Evolutionary conservation across 2,797 vertebrate species (phyloP), one percentile per base, ranked within the genome.

Genomic region (Danio kyathit): DNA sequence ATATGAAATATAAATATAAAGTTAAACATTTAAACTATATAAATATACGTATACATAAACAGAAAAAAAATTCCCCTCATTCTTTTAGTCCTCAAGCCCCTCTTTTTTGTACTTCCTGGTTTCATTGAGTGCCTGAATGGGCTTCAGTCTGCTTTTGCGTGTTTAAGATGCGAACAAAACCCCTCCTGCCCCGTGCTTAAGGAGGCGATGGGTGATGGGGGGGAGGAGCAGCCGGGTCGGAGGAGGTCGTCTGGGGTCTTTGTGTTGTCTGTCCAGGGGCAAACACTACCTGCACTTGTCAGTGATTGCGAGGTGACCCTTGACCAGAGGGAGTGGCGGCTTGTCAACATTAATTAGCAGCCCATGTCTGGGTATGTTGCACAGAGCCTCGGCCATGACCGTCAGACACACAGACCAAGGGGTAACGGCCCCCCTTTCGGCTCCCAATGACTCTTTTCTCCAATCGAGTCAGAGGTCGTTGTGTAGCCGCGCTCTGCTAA

Each of bases 261-360:
- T 87, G 74, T 74, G 65, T 61, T 10, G 21, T 81, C 86, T 88
- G 84, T 83, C 85, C 83, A 76, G 71, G 73, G 80, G 79, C 86
- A 89, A 86, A 78, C 74, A 81, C 83, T 92, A 92, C 92, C 91
- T 93, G 90, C 81, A 87, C 70, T 66, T 88, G 84, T 87, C 86
- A 66, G 76, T 87, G 87, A 87, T 81, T 87, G 89, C 51, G 59
- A 59, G 85, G 82, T 79, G 89, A 91, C 89, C 91, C 89, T 87
- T 93, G 91, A 90, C 92, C 94, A 17, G 4, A 49, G 57, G 81
- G 93, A 90, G 56, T 89, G 56, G 89, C 56, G 82, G 86, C 87
- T 89, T 74, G 89, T 89, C 85, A 75, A 84, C 64, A 86, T 90
- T 92, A 88, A 91, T 85, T 91, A 89, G 87, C 83, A 64, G 81